Conservation (phyloP, 2,797 vertebrate species). For the Muraenolepis orangiensis region DNA sequence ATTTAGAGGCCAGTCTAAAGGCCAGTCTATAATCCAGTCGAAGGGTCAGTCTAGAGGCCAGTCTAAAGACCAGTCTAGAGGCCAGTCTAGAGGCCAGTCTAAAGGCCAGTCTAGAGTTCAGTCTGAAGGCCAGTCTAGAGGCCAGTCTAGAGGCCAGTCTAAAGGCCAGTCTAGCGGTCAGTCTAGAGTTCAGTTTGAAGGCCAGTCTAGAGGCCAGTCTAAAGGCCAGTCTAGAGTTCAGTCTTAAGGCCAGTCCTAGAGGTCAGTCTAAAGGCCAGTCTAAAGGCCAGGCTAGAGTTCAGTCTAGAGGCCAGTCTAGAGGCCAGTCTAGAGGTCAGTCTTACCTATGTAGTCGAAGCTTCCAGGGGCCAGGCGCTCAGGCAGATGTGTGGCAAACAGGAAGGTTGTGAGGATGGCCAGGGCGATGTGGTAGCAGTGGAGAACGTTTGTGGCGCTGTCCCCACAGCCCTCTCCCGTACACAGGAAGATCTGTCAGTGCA, state of each 20-base stretch:
- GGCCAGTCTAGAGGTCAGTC: neutral
- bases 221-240: neutral
- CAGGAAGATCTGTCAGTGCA: constrained; percentile 74
- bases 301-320: neutral
- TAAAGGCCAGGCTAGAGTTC: neutral
- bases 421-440: constrained; percentile 79
- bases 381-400: constrained; percentile 85
- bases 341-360: constrained; percentile 88
- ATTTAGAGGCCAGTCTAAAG: no score
- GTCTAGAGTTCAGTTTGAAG: no score
- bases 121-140: no score
- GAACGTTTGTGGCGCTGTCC: constrained; percentile 63
- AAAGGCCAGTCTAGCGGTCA: no score
- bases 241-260: neutral
- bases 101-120: no score
- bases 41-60: no score
- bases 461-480: constrained; percentile 70
- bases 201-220: neutral
- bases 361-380: constrained; percentile 88
- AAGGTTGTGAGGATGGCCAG: constrained; percentile 86
- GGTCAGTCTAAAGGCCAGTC: neutral
- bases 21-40: no score
- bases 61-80: no score
- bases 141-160: neutral
- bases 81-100: no score